These are phyloP conservation scores for Pyrrhia umbra DNA, from an alignment of 2,888 invertebrate species.

Conservation along the genomic window DNA sequence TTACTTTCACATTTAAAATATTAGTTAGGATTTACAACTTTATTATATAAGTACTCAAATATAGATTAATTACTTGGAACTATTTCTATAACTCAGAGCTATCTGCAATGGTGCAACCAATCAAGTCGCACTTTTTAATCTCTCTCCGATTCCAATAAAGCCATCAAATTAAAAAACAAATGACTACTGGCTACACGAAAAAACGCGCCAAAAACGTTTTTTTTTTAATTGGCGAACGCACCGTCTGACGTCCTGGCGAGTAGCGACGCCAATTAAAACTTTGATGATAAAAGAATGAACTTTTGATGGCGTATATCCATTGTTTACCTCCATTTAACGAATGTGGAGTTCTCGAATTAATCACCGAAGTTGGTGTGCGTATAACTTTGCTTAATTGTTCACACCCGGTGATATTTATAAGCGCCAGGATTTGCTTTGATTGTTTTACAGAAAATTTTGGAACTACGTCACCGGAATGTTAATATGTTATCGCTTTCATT, in stretches of 20 bases:
- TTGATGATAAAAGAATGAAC: constrained; percentile 30
- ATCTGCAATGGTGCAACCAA: neutral
- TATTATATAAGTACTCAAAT: too few species aligned
- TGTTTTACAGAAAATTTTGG: constrained; percentile 35
- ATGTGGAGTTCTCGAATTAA: constrained; percentile 50
- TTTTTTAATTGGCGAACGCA: constrained; percentile 7
- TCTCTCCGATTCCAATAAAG: neutral
- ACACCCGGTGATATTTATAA: constrained; percentile 51
- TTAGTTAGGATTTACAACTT: too few species aligned
- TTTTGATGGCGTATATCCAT: constrained; percentile 26
- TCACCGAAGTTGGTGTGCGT: constrained; percentile 47
- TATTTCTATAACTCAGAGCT: neutral
- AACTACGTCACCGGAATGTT: constrained; percentile 26
- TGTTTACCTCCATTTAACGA: constrained; percentile 31
- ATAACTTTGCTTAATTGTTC: constrained; percentile 54
- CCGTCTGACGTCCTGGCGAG: too few species aligned
- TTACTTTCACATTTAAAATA: too few species aligned
- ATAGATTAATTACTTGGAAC: too few species aligned
- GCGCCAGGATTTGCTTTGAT: constrained; percentile 49
- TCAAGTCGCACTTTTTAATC: neutral
- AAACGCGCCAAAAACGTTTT: neutral
- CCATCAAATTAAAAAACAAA: constrained; percentile 10
- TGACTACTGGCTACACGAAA: neutral
- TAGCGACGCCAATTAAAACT: constrained; percentile 35
- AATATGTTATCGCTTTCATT: constrained; percentile 34